Evolutionary conservation across 2,113 vertebrate species (phyloP).

Genomic region (Lasiurus cinereus): DNA sequence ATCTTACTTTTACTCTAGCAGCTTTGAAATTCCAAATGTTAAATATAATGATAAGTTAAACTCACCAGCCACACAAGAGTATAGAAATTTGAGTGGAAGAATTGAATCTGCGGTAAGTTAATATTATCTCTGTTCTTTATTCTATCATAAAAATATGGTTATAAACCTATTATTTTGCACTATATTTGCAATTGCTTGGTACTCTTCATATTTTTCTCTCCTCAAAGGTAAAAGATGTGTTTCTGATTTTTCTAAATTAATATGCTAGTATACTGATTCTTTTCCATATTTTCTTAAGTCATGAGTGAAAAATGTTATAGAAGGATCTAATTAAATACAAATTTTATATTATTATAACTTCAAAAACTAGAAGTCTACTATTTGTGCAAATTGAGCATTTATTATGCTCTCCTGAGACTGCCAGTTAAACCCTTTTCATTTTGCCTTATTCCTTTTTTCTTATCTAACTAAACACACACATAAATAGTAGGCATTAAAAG

Average conservation of each 20-base stretch:
- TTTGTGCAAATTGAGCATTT: neutral
- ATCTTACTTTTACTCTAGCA: constrained; percentile 86
- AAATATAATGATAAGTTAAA: constrained; percentile 82
- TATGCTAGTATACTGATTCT: neutral
- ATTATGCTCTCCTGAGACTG: neutral
- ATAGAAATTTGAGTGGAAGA: constrained; percentile 84
- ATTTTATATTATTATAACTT: constrained; percentile 23
- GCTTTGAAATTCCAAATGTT: constrained; percentile 83
- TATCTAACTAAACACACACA: neutral
- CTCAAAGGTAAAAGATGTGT: neutral
- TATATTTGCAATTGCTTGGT: constrained; percentile 23
- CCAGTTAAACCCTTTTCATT: constrained; percentile 6
- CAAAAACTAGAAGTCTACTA: neutral
- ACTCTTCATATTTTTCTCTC: neutral
- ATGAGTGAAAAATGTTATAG: neutral
- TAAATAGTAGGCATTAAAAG: neutral
- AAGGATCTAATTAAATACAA: neutral
- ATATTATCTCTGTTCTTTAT: neutral
- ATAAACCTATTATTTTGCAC: constrained; percentile 22
- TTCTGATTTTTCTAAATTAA: constrained; percentile 32
- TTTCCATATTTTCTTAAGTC: constrained; percentile 12
- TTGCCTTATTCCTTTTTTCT: neutral
- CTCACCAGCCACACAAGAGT: constrained; percentile 84
- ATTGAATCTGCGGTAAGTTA: constrained; percentile 88
- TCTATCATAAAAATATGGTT: neutral